Evolutionary conservation across 1,140 invertebrate genomes (phyloP), one percentile per base, ranked within the genome.

Genomic region (Ips typographus): DNA sequence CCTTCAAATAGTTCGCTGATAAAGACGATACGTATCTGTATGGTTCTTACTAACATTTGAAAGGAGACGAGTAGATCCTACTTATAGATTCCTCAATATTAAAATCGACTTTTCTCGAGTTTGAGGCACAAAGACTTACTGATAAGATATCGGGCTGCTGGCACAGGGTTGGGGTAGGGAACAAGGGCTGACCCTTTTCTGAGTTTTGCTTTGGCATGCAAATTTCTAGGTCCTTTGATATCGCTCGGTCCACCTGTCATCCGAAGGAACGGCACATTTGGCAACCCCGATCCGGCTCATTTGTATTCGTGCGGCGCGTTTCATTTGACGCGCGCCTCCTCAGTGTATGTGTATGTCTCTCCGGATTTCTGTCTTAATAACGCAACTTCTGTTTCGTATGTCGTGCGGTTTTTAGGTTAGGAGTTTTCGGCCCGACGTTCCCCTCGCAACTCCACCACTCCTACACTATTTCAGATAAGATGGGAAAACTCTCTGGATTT

Each of bases 11-110:
- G 22, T 22, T 22, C 0, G 22, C 22, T 22, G 22, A 22, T 22
- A 22, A 0, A 22, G 22, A 22, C 22, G 22, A 22, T 22, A 22
- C 22, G 22, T 22, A 49, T 49, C 47, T 49, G 1, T 22, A 1
- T 1, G 47, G 7, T 56, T 42, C 3, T 40, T 51, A 6, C 44
- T 65, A 7, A 3, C 52, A 7, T 37, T 43, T 7, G 8, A n/a
- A 56, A 44, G 59, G 22, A 22, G 22, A 22, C 22, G 22, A 22
- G 22, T 22, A 68, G 65, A 68, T 68, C 39, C 65, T 57, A 60
- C 65, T 68, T 68, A 60, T 68, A 68, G 65, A 68, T 68, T 68
- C 65, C 65, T 68, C 58, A 42, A 68, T 68, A 68, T 68, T 68
- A 68, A 68, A 68, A 68, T 68, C 57, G 65, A 68, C 56, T 68